A percentile compares a stretch with the other conserved stretches of the same genome.
These are phyloP conservation scores for Caenorhabditis imperialis DNA, from an alignment of 2,888 invertebrate genomes.

Conservation along the genomic window DNA sequence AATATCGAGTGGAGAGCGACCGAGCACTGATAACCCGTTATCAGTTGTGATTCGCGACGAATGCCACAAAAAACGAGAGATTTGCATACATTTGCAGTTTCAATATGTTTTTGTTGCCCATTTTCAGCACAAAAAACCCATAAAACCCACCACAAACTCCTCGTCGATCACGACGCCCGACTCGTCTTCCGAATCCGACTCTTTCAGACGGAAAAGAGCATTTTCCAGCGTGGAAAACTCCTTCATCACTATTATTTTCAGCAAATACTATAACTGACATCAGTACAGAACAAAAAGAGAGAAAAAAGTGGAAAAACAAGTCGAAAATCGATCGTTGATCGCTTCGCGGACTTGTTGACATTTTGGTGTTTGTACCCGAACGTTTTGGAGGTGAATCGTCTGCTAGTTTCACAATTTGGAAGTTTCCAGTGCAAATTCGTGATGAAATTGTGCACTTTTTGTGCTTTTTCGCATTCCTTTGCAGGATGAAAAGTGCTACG, in stretches of 20 bases:
- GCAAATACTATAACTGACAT: constrained; percentile 14
- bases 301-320: constrained; percentile 24
- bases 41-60: constrained; percentile 16
- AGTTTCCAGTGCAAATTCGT: constrained; percentile 4
- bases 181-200: constrained; percentile 13
- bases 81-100: constrained; percentile 28
- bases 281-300: constrained; percentile 5
- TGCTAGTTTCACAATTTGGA: constrained; percentile 8
- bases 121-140: too few species aligned
- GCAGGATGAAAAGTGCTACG: too few species aligned
- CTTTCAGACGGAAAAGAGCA: constrained; percentile 6
- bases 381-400: too few species aligned
- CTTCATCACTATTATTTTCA: constrained; percentile 5
- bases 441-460: too few species aligned
- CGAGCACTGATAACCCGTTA: constrained; percentile 44
- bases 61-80: constrained; percentile 9
- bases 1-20: constrained; percentile 28
- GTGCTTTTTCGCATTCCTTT: too few species aligned
- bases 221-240: constrained; percentile 12
- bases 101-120: background rate
- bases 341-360: constrained; percentile 34
- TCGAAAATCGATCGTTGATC: constrained; percentile 40
- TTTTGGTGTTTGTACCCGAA: constrained; percentile 23
- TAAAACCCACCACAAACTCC: constrained; percentile 44
- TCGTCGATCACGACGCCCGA: too few species aligned